phyloP scores from a whole-genome alignment of 2,888 invertebrate species.

The Bombylius discolor region DNA sequence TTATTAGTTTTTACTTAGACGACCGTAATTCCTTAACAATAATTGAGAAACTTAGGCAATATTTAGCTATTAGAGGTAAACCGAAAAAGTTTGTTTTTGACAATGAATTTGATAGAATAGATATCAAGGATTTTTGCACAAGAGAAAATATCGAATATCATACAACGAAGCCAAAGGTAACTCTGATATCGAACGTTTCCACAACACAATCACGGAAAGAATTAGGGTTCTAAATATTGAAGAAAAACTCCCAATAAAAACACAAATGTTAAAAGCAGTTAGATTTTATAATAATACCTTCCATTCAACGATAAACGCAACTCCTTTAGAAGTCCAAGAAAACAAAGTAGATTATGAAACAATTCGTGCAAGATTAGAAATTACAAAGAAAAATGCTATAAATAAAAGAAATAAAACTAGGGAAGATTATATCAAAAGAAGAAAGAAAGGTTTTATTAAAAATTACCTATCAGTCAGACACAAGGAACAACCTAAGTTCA shows the following conservation, averaged over 20 bases:
- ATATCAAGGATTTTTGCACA: neutral
- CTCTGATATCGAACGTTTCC: neutral
- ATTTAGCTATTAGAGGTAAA: neutral
- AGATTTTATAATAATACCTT: neutral
- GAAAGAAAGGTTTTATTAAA: no score
- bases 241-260: neutral
- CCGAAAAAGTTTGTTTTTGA: neutral
- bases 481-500: no score
- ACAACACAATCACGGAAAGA: neutral
- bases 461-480: no score
- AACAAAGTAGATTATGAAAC: no score
- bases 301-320: neutral
- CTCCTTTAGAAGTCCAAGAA: neutral
- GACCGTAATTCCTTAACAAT: neutral
- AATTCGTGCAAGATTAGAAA: no score
- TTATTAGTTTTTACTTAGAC: neutral
- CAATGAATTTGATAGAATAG: neutral
- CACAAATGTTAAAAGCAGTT: neutral
- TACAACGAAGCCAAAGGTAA: neutral
- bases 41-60: neutral
- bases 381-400: no score
- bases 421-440: no score
- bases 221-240: neutral
- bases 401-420: no score
- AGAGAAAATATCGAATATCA: neutral